Evolutionary conservation across 2,888 invertebrate species (phyloP).

Genomic region (Zonitis immaculata): DNA sequence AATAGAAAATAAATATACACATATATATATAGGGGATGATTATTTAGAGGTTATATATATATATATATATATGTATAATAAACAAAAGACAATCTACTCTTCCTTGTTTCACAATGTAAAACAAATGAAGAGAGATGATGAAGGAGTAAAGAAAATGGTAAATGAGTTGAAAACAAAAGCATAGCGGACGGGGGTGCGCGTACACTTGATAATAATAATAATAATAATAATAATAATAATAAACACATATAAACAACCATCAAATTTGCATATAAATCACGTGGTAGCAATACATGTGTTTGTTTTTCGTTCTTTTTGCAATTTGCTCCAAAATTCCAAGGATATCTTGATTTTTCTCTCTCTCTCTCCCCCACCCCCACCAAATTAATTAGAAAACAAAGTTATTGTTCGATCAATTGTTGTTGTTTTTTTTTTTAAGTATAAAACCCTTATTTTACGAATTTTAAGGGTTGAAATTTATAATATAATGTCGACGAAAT

Average conservation of each 20-base stretch:
- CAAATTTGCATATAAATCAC: constrained; percentile 48
- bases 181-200: constrained; percentile 39
- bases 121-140: constrained; percentile 48
- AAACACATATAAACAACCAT: constrained; percentile 46
- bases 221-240: too few relatives aligned
- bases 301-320: constrained; percentile 12
- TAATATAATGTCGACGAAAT: constrained; percentile 16
- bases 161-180: constrained; percentile 49
- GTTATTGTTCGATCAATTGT: too few relatives aligned
- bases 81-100: constrained; percentile 39
- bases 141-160: constrained; percentile 47
- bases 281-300: constrained; percentile 42
- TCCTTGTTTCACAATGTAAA: constrained; percentile 19
- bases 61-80: too few relatives aligned
- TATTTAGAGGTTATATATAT: constrained; percentile 22
- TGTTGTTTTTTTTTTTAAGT: too few relatives aligned
- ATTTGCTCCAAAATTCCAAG: too few relatives aligned
- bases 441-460: too few relatives aligned
- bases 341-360: too few relatives aligned
- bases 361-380: too few relatives aligned
- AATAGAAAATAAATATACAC: too few relatives aligned
- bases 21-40: neutral
- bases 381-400: too few relatives aligned
- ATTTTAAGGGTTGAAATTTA: too few relatives aligned
- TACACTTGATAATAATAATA: constrained; percentile 47